phyloP scores from a whole-genome alignment of 2,888 invertebrate genomes.

The Drosophila pseudotakahashii region DNA sequence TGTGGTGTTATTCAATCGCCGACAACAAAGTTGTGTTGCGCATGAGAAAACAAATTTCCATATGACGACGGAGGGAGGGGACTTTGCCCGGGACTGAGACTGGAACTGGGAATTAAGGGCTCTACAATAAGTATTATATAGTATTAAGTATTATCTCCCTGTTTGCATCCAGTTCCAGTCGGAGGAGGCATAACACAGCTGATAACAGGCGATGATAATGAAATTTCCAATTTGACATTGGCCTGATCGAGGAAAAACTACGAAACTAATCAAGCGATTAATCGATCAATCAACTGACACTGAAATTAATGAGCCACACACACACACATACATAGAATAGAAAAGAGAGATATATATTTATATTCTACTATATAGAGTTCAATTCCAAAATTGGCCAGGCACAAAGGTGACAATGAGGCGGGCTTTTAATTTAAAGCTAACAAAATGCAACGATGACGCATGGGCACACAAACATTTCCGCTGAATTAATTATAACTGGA shows the following conservation, averaged over 20 bases:
- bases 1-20: slow-evolving; percentile 34
- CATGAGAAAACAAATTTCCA: slow-evolving; percentile 42
- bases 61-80: slow-evolving; percentile 1
- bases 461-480: slow-evolving; percentile 60
- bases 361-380: slow-evolving; percentile 14
- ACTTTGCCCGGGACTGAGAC: slow-evolving; percentile 11
- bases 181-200: neutral
- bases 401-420: slow-evolving; percentile 58
- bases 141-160: slow-evolving; percentile 4
- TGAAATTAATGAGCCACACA: slow-evolving; percentile 55
- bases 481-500: slow-evolving; percentile 60
- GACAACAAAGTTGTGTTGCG: slow-evolving; percentile 32
- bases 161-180: slow-evolving; percentile 7
- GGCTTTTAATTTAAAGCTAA: slow-evolving; percentile 47
- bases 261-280: slow-evolving; percentile 68
- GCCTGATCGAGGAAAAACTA: slow-evolving; percentile 34
- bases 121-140: slow-evolving; percentile 6
- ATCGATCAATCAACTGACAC: slow-evolving; percentile 68
- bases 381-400: slow-evolving; percentile 65
- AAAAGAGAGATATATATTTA: slow-evolving; percentile 1
- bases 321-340: slow-evolving; percentile 19
- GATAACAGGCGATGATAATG: slow-evolving; percentile 41
- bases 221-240: slow-evolving; percentile 57
- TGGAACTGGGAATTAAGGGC: slow-evolving; percentile 28
- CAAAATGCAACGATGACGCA: slow-evolving; percentile 46